Base-by-base conservation (phyloP, 2,888 invertebrate genomes). In the Fabriciana adippe region DNA sequence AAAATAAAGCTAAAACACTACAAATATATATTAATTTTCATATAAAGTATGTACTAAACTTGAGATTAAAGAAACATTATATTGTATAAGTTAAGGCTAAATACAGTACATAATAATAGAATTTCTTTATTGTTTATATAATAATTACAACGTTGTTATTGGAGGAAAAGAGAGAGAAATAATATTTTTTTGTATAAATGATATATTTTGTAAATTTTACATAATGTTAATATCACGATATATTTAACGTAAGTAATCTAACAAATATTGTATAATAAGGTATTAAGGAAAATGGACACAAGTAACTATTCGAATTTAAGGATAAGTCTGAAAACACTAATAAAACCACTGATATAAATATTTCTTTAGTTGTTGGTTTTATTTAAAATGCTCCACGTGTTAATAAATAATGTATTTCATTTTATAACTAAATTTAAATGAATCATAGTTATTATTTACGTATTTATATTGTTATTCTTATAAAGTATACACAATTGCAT, bases 281-380 rank as follows among this genome's bases (percentile, higher is more conserved):
- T 54, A 35, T n/a, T 51, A 68, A 16, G 41, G 61, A 8, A 53
- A 71, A n/a, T 47, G 56, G 74, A 76, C 75, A 75, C 26, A 72
- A 74, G 73, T 77, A 76, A 78, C 73, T 35, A 69, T 76, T 64
- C 73, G 76, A 79, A 77, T 82, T 80, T 78, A 75, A 75, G 65
- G 64, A 57, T 74, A 75, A 72, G 73, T 78, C 76, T 77, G 73
- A 76, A 75, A 72, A 76, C 72, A 31, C 18, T n/a, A 55, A 54
- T 47, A 55, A 57, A 73, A 79, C 55, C 69, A 70, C 67, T 69
- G 71, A 62, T 61, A 63, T 56, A 57, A 55, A 18, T 60, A 62
- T 67, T 68, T 73, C 71, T 66, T 70, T 64, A 51, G 50, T 2
- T 31, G 54, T 55, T 18, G 62, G 71, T 71, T 65, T 71, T 72